Evolutionary conservation across 2,113 vertebrate species (phyloP).

Genomic region (Paedocypris sp.): DNA sequence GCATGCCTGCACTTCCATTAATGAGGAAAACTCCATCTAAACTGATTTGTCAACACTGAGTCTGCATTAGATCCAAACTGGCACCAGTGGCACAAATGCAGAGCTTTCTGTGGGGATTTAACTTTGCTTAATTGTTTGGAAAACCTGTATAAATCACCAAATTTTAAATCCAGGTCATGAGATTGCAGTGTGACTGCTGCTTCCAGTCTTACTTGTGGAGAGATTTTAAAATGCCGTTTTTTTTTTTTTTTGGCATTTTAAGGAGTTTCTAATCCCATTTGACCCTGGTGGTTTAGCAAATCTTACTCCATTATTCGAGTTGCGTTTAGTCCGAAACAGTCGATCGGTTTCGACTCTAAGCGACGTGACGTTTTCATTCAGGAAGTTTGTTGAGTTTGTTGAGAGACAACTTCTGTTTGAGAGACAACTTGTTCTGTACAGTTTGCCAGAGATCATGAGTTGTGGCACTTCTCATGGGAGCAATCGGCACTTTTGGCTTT

Average conservation of each 20-base stretch:
- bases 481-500: background rate
- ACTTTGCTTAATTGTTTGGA: too few relatives aligned
- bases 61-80: too few relatives aligned
- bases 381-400: background rate
- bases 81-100: too few relatives aligned
- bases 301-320: background rate
- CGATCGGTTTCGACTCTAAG: background rate
- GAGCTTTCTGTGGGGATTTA: too few relatives aligned
- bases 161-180: background rate
- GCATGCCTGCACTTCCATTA: too few relatives aligned
- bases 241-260: background rate
- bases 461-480: background rate
- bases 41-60: too few relatives aligned
- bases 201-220: background rate
- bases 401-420: background rate
- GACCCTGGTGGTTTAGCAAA: background rate
- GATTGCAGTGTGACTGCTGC: background rate
- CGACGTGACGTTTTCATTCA: background rate
- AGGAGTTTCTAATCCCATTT: background rate
- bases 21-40: too few relatives aligned
- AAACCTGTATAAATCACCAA: too few relatives aligned
- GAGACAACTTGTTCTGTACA: too few relatives aligned
- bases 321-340: background rate
- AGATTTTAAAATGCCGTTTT: background rate
- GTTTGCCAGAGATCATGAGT: too few relatives aligned